Base-by-base conservation (phyloP, 2,113 vertebrate species). In the Telmatochromis sp. region DNA sequence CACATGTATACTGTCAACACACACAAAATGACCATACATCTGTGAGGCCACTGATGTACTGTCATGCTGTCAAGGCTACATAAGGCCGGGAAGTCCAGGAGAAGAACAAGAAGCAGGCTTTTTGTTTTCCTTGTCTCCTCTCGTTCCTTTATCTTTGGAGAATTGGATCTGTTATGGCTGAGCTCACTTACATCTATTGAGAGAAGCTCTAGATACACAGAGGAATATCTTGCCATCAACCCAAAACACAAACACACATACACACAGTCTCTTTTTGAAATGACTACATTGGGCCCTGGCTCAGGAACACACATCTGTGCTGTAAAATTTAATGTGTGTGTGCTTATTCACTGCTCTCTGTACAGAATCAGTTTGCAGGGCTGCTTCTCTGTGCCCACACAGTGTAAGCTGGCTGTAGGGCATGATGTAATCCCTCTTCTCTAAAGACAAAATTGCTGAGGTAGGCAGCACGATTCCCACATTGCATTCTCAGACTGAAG, bases 401-500 rank as follows among this genome's bases (percentile, higher is more conserved):
- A 55, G 80, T 86, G 80, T 35, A 86, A 4, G 28, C 87, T 53
- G 83, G 80, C 92, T 93, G 87, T 88, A 84, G 80, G 89, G 58
- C 40, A 81, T 95, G 87, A 95, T 90, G 90, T 94, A 90, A 95
- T 93, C 92, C 82, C 37, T 51, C 80, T 83, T 42, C 81, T 89
- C 51, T 51, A 65, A 17, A 14, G 19, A 84, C 86, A 91, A 91
- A 89, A 81, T 12, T 84, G 91, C 94, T 93, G 93, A 95, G 88
- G 87, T 81, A 91, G 84, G 90, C 86, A 91, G 60, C 81, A 26
- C 57, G 60, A 26, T 31, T 88, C 87, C 73, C 49, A 54, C 65
- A 92, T 83, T 91, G 87, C 79, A 60, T 91, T 82, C 86, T 91
- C 78, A 85, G 53, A 87, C 83, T 88, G 94, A 89, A 87, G 88